A percentile compares a stretch with the other conserved stretches of the same genome.
These are phyloP conservation scores for Bombyx mori DNA, from an alignment of 1,140 invertebrate genomes.

Conservation along the genomic window ASM3026992v2 NC_085110.1:6857001-6857500, in stretches of 20 bases:
- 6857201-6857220: slow-evolving; percentile 70
- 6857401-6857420: slow-evolving; percentile 37
- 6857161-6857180: slow-evolving; percentile 69
- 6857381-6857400: slow-evolving; percentile 36
- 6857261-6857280: slow-evolving; percentile 21
- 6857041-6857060: no score
- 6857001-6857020: slow-evolving; percentile 49
- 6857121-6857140: slow-evolving; percentile 55
- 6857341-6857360: slow-evolving; percentile 62
- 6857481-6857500: background rate
- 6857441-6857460: slow-evolving; percentile 2
- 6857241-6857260: slow-evolving; percentile 69
- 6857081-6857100: slow-evolving; percentile 9
- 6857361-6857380: slow-evolving; percentile 56
- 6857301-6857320: slow-evolving; percentile 68
- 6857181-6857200: slow-evolving; percentile 70
- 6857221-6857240: slow-evolving; percentile 71
- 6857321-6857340: slow-evolving; percentile 40
- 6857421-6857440: slow-evolving; percentile 13
- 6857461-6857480: background rate
- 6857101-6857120: slow-evolving; percentile 32
- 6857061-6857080: slow-evolving; percentile 5
- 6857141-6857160: slow-evolving; percentile 63
- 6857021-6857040: no score
- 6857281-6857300: slow-evolving; percentile 49